Evolutionary conservation across 2,797 vertebrate species (phyloP).

Genomic region (Nannoperca australis): DNA sequence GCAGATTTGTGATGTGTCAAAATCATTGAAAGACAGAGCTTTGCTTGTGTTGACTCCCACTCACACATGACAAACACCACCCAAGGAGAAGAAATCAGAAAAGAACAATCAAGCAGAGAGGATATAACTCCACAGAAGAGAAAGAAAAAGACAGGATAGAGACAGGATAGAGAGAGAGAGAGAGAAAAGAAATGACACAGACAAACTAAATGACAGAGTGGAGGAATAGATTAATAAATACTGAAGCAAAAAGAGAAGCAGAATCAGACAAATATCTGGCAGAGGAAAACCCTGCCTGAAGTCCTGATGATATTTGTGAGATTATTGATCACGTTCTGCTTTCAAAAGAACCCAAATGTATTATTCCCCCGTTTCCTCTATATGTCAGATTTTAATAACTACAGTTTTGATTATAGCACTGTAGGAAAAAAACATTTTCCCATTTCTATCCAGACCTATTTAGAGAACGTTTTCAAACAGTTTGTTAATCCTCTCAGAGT

Average conservation of each 20-base stretch:
- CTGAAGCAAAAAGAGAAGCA: constrained; percentile 12
- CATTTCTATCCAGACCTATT: constrained; percentile 7
- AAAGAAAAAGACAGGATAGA: constrained; percentile 29
- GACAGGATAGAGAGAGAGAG: constrained; percentile 23
- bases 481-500: neutral
- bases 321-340: constrained; percentile 48
- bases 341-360: constrained; percentile 31
- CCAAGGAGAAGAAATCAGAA: constrained; percentile 72
- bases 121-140: constrained; percentile 72
- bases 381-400: constrained; percentile 8
- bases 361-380: neutral
- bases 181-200: constrained; percentile 25
- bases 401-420: neutral
- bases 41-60: constrained; percentile 65
- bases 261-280: constrained; percentile 26
- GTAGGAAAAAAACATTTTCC: too few relatives aligned
- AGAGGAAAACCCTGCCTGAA: constrained; percentile 37
- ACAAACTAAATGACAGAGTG: constrained; percentile 33
- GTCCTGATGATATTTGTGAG: constrained; percentile 33
- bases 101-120: constrained; percentile 77
- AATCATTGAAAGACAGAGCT: constrained; percentile 62
- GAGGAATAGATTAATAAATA: constrained; percentile 53
- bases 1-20: constrained; percentile 57
- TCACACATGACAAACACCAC: constrained; percentile 68
- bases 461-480: constrained; percentile 4